A percentile compares a stretch with the other conserved stretches of the same genome.
Evolutionary conservation across 2,113 vertebrate species (phyloP).

Genomic region (Tursiops truncatus): DNA sequence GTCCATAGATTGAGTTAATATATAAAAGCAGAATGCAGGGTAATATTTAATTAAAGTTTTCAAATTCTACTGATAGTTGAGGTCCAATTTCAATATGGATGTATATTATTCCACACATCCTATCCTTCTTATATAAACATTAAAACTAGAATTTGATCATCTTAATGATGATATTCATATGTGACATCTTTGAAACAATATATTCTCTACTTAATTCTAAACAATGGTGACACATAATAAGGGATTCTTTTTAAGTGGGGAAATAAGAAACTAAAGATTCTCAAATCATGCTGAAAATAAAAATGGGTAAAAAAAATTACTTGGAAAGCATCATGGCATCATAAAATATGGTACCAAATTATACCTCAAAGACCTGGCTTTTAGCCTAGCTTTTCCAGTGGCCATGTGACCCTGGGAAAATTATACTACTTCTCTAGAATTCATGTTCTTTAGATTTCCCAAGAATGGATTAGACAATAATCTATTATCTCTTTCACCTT

Average conservation of each 20-base stretch:
- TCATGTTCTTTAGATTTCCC: neutral
- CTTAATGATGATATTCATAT: neutral
- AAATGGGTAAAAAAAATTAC: neutral
- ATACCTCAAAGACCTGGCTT: neutral
- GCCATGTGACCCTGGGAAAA: neutral
- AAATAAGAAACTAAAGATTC: conserved; percentile 8
- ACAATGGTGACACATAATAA: neutral
- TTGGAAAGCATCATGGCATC: neutral
- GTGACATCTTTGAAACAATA: neutral
- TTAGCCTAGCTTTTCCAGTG: neutral
- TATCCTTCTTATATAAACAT: neutral
- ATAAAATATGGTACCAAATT: neutral
- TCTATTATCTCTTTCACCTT: neutral
- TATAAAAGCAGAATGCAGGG: neutral
- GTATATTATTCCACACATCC: neutral
- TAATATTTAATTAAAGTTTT: neutral
- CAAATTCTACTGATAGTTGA: neutral
- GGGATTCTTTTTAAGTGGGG: neutral
- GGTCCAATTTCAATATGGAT: neutral
- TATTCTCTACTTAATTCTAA: neutral
- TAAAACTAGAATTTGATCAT: neutral
- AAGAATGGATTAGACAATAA: neutral
- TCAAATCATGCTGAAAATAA: conserved; percentile 8
- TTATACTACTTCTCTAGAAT: neutral
- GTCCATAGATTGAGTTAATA: neutral